phyloP scores from a whole-genome alignment of 1,140 invertebrate genomes.

The Papilio machaon region DNA sequence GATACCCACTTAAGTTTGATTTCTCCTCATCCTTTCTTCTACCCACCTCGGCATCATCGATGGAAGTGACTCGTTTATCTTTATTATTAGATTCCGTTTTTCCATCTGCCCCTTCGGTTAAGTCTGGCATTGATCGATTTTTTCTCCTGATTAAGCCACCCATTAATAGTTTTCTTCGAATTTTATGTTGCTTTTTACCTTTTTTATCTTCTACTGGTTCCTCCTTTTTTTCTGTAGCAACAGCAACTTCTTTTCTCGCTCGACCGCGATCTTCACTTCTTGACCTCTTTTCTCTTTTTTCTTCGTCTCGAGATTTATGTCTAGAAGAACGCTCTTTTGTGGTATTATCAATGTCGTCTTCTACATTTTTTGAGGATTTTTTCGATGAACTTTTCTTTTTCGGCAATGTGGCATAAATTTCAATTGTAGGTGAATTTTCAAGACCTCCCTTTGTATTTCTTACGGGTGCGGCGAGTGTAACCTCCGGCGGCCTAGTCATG shows the following conservation, averaged over 20 bases:
- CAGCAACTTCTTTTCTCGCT: slow-evolving; percentile 85
- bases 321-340: slow-evolving; percentile 85
- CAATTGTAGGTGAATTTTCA: slow-evolving; percentile 86
- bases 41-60: slow-evolving; percentile 89
- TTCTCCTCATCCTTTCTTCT: slow-evolving; percentile 84
- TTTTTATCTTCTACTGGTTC: slow-evolving; percentile 86
- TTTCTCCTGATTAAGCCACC: slow-evolving; percentile 93
- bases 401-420: slow-evolving; percentile 95
- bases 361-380: slow-evolving; percentile 84
- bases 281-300: slow-evolving; percentile 90
- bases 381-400: slow-evolving; percentile 91
- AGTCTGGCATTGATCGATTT: slow-evolving; percentile 95
- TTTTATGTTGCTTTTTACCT: slow-evolving; percentile 95
- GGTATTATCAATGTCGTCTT: slow-evolving; percentile 87
- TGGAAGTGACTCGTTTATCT: slow-evolving; percentile 82
- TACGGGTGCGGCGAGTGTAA: slow-evolving; percentile 83
- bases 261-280: slow-evolving; percentile 92
- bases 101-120: slow-evolving; percentile 86
- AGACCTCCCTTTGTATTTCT: slow-evolving; percentile 90
- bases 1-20: slow-evolving; percentile 88
- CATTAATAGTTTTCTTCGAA: slow-evolving; percentile 93
- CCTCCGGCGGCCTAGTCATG: slow-evolving; percentile 83
- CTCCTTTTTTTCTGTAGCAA: slow-evolving; percentile 85
- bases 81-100: slow-evolving; percentile 71
- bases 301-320: slow-evolving; percentile 86